phyloP scores from a whole-genome alignment of 1,140 invertebrate genomes.

The Samia ricini region DNA sequence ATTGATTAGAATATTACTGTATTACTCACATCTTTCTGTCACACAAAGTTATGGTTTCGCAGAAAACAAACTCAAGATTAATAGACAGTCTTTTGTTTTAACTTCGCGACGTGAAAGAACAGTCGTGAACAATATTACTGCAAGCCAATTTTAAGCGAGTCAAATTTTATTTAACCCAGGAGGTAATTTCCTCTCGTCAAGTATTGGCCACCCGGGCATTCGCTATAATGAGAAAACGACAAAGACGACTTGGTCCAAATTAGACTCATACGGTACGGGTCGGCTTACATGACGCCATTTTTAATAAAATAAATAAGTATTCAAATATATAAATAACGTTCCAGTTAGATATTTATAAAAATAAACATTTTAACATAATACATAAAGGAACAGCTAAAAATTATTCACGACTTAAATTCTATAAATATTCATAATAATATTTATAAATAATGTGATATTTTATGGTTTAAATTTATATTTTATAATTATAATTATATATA shows the following conservation, averaged over 20 bases:
- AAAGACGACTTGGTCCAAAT: conserved; percentile 66
- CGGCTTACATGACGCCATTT: conserved; percentile 47
- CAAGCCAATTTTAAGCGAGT: conserved; percentile 57
- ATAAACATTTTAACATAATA: too few relatives aligned
- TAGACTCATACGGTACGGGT: conserved; percentile 45
- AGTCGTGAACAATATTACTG: conserved; percentile 64
- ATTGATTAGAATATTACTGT: too few relatives aligned
- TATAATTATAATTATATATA: too few relatives aligned
- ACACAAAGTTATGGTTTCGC: neutral
- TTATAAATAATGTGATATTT: too few relatives aligned
- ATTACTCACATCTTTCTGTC: neutral
- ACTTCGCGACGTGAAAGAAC: conserved; percentile 18
- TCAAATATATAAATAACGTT: too few relatives aligned
- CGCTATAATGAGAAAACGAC: conserved; percentile 69
- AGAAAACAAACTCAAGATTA: neutral
- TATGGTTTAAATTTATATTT: too few relatives aligned
- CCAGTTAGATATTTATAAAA: neutral
- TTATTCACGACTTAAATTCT: too few relatives aligned
- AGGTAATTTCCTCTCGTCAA: conserved; percentile 73
- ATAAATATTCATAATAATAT: too few relatives aligned
- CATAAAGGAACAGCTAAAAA: too few relatives aligned
- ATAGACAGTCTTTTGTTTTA: neutral
- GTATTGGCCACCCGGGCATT: conserved; percentile 67
- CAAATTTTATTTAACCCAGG: conserved; percentile 70
- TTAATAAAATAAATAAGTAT: conserved; percentile 4